A percentile compares a stretch with the other conserved stretches of the same genome.
Conservation (phyloP, 37 sponge, comb jelly and placozoan genomes). For the Geodia barretti region DNA sequence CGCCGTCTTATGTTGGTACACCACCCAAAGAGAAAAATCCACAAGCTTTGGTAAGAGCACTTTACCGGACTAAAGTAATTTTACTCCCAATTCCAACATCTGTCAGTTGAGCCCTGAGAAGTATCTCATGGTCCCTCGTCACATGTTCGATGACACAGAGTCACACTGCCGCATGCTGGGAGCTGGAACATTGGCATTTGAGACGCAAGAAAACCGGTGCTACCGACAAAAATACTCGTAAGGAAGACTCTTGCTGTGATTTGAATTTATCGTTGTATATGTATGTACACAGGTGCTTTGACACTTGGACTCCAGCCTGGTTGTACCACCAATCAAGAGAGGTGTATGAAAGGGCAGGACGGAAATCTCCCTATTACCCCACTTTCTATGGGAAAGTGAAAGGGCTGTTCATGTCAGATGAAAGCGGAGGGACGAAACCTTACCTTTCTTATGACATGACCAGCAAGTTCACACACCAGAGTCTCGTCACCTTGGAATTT, state of each 20-base stretch:
- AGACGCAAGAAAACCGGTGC: conserved; percentile 54
- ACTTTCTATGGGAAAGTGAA: conserved; percentile 77
- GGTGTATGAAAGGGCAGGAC: not conserved
- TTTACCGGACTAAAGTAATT: no score
- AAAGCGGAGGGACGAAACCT: no score
- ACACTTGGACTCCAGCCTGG: not conserved
- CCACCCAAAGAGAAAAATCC: conserved; percentile 7
- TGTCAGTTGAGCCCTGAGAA: conserved; percentile 28
- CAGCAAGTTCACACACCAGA: conserved; percentile 65
- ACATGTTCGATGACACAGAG: conserved; percentile 60
- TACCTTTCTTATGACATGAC: no score
- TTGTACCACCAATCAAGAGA: not conserved
- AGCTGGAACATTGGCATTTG: conserved; percentile 29
- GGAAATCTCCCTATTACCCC: conserved; percentile 56
- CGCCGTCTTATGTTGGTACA: conserved; percentile 41
- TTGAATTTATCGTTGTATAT: no score
- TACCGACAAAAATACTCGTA: conserved; percentile 54
- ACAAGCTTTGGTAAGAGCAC: conserved; percentile 36
- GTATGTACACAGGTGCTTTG: conserved; percentile 36
- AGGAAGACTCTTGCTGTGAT: not conserved
- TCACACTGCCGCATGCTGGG: conserved; percentile 73
- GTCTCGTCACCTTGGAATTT: conserved; percentile 78
- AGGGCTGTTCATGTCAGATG: no score
- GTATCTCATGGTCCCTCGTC: conserved; percentile 76
- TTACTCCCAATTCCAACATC: no score